Conservation (phyloP, 2,888 invertebrate species). For the Octodonta nipae region DNA sequence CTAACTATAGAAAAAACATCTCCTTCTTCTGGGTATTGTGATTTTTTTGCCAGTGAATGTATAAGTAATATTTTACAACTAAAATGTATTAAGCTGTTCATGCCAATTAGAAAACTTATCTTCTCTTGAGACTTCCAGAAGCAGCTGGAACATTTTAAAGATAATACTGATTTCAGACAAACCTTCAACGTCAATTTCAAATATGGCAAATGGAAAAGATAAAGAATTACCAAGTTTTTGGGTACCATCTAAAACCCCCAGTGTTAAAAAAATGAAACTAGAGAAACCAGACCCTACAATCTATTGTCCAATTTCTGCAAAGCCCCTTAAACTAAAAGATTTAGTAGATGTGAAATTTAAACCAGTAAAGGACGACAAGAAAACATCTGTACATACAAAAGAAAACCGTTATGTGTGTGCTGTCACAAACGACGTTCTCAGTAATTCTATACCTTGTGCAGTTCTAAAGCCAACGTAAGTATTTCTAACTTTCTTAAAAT, state of each 20-base stretch:
- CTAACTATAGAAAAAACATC: too few relatives aligned
- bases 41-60: too few relatives aligned
- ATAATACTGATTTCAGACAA: constrained; percentile 15
- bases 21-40: too few relatives aligned
- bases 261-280: constrained; percentile 53
- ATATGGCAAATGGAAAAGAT: constrained; percentile 60
- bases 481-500: too few relatives aligned
- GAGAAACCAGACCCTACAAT: constrained; percentile 68
- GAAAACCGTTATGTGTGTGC: constrained; percentile 94
- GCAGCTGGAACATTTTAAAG: too few relatives aligned
- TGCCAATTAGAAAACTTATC: too few relatives aligned
- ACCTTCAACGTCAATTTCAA: constrained; percentile 44
- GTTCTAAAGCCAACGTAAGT: constrained; percentile 77
- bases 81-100: too few relatives aligned
- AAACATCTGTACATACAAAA: constrained; percentile 73
- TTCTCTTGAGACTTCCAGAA: too few relatives aligned
- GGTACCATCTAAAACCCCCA: constrained; percentile 87
- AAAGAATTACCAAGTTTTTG: constrained; percentile 88
- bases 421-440: constrained; percentile 87
- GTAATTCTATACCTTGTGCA: constrained; percentile 88
- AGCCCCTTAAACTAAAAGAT: constrained; percentile 80
- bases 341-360: constrained; percentile 88
- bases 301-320: constrained; percentile 72
- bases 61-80: too few relatives aligned
- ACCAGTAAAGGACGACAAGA: constrained; percentile 73